Evolutionary conservation across 2,113 vertebrate genomes (phyloP), one percentile per base, ranked within the genome.

Genomic region (Lycocorax pyrrhopterus): DNA sequence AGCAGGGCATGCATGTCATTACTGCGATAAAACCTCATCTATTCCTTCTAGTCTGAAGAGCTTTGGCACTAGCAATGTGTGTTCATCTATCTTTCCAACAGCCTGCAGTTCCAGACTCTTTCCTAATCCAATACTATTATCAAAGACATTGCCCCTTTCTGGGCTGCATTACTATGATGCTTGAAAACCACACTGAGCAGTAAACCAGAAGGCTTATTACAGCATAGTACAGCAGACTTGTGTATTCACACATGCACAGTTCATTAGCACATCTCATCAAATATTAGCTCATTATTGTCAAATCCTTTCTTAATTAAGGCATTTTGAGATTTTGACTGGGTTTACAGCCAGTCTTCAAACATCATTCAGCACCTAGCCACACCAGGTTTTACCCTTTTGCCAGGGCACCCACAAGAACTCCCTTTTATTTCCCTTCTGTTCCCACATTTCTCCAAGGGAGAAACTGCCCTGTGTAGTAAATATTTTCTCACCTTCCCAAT

Each of bases 1-100:
- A 85, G 81, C 27, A 55, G 56, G 77, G 93, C 76, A 92, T 74
- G 90, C 92, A 93, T 87, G 84, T 84, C 72, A 81, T 91, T 94
- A 91, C 47, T 43, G 43, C 32, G 77, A 13, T 32, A 58, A 89
- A 87, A 84, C 32, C 52, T 68, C 66, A 68, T 51, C 44, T 53
- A 44, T 63, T 59, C 52, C 81, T 89, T 63, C 43, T 41, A 71
- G 66, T 71, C 58, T 87, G 77, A 78, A 89, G 25, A 84, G 35
- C 16, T 89, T 74, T 63, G 47, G 35, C 81, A 78, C 21, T 39
- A 78, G 46, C 27, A 39, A 39, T 3, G 7, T 3, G 3, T 6
- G 8, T 47, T 37, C 43, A 63, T 51, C 30, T 95, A 10, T 30
- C 47, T 84, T 78, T 35, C 22, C 81, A 75, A 55, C 1, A 63